These are phyloP conservation scores for Phenacoccus solenopsis DNA, from an alignment of 1,140 invertebrate genomes.

Conservation along the genomic window DNA sequence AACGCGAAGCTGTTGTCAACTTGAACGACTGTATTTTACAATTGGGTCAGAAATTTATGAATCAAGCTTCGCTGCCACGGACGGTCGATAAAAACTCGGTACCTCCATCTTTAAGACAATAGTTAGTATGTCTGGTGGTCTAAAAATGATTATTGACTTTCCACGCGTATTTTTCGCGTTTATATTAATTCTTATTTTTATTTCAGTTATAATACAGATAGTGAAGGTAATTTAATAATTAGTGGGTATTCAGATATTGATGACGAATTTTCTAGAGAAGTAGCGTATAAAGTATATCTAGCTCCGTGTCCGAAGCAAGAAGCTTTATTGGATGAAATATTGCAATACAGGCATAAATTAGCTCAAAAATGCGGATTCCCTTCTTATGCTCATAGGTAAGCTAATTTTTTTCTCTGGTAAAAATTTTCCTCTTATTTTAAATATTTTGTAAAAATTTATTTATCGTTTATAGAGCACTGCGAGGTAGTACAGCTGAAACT, in stretches of 20 bases:
- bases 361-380: slow-evolving; percentile 76
- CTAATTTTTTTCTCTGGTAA: neutral
- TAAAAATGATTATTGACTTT: neutral
- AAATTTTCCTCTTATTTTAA: slow-evolving; percentile 18
- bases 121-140: slow-evolving; percentile 33
- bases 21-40: slow-evolving; percentile 70
- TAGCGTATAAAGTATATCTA: slow-evolving; percentile 75
- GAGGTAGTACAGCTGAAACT: slow-evolving; percentile 70
- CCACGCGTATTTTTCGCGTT: neutral
- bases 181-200: slow-evolving; percentile 20
- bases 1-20: slow-evolving; percentile 61
- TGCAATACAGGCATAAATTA: slow-evolving; percentile 59
- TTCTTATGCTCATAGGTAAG: slow-evolving; percentile 69
- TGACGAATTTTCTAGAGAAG: slow-evolving; percentile 67
- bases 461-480: slow-evolving; percentile 51
- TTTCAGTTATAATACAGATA: slow-evolving; percentile 57
- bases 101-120: slow-evolving; percentile 58
- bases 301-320: slow-evolving; percentile 67
- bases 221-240: slow-evolving; percentile 56
- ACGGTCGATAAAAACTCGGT: slow-evolving; percentile 47
- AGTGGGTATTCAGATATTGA: slow-evolving; percentile 70
- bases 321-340: slow-evolving; percentile 52
- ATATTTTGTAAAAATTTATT: slow-evolving; percentile 14
- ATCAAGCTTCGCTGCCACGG: slow-evolving; percentile 52
- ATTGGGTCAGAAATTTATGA: slow-evolving; percentile 76